Evolutionary conservation across 1,140 invertebrate species (phyloP).

Genomic region (Ladona fulva): DNA sequence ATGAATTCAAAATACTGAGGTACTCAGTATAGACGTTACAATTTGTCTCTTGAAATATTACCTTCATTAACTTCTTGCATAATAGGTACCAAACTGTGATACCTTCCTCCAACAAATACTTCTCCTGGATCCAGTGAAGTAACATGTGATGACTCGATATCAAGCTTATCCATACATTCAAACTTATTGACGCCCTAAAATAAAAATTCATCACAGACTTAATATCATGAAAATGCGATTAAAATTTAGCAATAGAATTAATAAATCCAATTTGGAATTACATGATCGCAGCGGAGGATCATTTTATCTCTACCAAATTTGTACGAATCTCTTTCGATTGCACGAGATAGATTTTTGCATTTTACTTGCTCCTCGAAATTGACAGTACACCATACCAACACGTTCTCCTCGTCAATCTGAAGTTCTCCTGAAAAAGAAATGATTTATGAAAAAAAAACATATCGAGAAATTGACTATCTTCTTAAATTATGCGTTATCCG

Average conservation of each 20-base stretch:
- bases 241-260: not conserved
- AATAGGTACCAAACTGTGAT: constrained; percentile 86
- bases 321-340: constrained; percentile 51
- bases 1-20: too few relatives aligned
- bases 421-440: not conserved
- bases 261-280: not conserved
- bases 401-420: constrained; percentile 7
- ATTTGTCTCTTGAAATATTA: constrained; percentile 32
- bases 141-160: constrained; percentile 69
- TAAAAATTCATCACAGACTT: constrained; percentile 13
- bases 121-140: constrained; percentile 86
- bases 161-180: constrained; percentile 70
- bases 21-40: too few relatives aligned
- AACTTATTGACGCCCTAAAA: constrained; percentile 62
- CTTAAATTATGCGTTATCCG: too few relatives aligned
- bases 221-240: constrained; percentile 13
- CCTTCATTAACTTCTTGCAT: constrained; percentile 59
- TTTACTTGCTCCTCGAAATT: constrained; percentile 62
- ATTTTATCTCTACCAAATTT: constrained; percentile 52
- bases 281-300: constrained; percentile 44
- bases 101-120: constrained; percentile 83
- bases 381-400: constrained; percentile 64
- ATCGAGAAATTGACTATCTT: too few relatives aligned
- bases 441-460: too few relatives aligned
- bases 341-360: constrained; percentile 59